Evolutionary conservation across 2,113 vertebrate genomes (phyloP).

Genomic region (Dipodomys stephensi): DNA sequence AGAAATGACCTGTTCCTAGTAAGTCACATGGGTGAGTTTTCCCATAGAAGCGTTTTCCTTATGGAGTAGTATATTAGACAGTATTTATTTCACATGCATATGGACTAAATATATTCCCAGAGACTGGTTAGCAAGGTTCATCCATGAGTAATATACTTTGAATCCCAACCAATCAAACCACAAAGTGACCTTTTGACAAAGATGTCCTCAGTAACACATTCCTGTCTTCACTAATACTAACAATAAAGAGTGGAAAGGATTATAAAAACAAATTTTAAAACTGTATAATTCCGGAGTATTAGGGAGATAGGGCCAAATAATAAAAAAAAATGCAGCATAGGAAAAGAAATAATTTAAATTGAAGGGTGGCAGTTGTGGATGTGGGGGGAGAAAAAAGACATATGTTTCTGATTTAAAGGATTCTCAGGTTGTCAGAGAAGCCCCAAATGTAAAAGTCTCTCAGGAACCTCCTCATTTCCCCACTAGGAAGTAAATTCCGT

Average conservation of each 20-base stretch:
- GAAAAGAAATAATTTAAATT: slow-evolving; percentile 55
- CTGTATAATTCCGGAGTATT: slow-evolving; percentile 9
- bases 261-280: slow-evolving; percentile 34
- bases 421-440: slow-evolving; percentile 41
- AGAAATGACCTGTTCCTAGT: background rate
- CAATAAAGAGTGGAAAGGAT: slow-evolving; percentile 24
- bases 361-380: background rate
- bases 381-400: background rate
- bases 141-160: slow-evolving; percentile 45
- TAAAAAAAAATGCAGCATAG: background rate
- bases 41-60: background rate
- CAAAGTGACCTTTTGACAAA: slow-evolving; percentile 60
- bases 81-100: slow-evolving; percentile 55
- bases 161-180: slow-evolving; percentile 69
- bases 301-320: background rate
- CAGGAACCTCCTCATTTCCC: slow-evolving; percentile 15
- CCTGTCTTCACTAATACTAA: slow-evolving; percentile 53
- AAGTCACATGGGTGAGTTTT: slow-evolving; percentile 26
- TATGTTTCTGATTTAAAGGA: slow-evolving; percentile 8
- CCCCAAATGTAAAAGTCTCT: background rate
- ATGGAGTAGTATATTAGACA: slow-evolving; percentile 2
- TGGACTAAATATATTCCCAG: slow-evolving; percentile 41
- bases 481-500: background rate
- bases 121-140: slow-evolving; percentile 33
- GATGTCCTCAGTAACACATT: slow-evolving; percentile 16